phyloP scores from a whole-genome alignment of 2,797 vertebrate genomes.

The Pseudopleuronectes americanus region DNA sequence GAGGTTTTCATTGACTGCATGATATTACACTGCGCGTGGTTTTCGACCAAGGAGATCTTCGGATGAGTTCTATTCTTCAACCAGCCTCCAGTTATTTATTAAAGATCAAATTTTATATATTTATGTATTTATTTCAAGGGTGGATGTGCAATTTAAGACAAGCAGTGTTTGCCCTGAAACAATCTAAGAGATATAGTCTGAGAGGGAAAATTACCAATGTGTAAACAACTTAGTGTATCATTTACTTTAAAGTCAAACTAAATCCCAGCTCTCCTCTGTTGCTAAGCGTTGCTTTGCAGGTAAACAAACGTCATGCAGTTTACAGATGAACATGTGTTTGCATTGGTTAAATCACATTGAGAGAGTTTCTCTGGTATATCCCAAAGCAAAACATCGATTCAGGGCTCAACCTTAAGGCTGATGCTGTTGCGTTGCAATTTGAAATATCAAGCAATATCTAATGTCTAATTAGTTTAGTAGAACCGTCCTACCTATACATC shows the following conservation, averaged over 20 bases:
- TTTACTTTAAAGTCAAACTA: background rate
- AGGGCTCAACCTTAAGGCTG: constrained; percentile 39
- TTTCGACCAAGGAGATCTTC: constrained; percentile 31
- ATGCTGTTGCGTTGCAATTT: constrained; percentile 9
- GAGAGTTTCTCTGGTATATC: constrained; percentile 14
- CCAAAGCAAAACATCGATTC: constrained; percentile 40
- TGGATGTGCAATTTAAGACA: constrained; percentile 64
- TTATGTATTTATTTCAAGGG: constrained; percentile 84
- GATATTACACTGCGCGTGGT: constrained; percentile 48
- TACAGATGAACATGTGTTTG: constrained; percentile 16
- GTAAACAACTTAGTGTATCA: constrained; percentile 1
- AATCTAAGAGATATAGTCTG: background rate
- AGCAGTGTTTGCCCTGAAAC: constrained; percentile 45
- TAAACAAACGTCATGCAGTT: constrained; percentile 4
- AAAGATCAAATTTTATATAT: constrained; percentile 73
- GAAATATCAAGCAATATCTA: constrained; percentile 59
- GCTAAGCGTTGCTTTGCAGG: constrained; percentile 20
- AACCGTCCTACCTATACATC: constrained; percentile 20
- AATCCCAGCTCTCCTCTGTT: constrained; percentile 14
- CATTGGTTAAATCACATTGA: background rate
- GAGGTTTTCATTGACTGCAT: constrained; percentile 53
- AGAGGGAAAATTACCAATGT: constrained; percentile 3
- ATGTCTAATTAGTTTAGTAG: constrained; percentile 30
- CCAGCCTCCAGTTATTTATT: constrained; percentile 76
- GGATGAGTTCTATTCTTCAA: constrained; percentile 38